phyloP scores from a whole-genome alignment of 2,113 vertebrate genomes.

The Rostratula benghalensis region DNA sequence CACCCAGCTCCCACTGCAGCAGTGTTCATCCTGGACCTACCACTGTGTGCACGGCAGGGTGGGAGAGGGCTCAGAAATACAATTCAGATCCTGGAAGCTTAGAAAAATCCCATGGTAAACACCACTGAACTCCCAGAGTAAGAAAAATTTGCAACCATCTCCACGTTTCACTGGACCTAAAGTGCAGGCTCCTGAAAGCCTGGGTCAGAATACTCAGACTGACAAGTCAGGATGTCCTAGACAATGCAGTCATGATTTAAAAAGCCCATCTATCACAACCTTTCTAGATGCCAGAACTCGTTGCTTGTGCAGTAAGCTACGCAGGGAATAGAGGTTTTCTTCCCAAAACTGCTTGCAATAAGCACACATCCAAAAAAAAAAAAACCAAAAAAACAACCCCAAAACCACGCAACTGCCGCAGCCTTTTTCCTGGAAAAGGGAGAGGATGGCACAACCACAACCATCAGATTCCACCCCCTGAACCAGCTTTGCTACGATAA shows the following conservation, averaged over 20 bases:
- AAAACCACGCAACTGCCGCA: not conserved
- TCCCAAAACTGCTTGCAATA: not conserved
- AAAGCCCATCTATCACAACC: not conserved
- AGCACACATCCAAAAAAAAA: fast-evolving
- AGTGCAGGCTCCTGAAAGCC: not conserved
- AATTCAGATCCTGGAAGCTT: not conserved
- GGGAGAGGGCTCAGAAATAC: not conserved
- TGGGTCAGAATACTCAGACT: not conserved
- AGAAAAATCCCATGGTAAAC: not conserved
- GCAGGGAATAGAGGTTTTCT: not conserved
- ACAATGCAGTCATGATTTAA: fast-evolving
- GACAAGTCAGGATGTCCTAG: not conserved
- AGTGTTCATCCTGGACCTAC: not conserved
- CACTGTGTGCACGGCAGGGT: not conserved
- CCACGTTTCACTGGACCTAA: not conserved
- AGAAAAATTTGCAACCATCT: not conserved
- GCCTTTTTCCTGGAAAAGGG: not conserved
- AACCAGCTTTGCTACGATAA: fast-evolving
- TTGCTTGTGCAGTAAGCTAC: not conserved
- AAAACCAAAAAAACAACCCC: too few relatives aligned
- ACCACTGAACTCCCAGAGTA: not conserved
- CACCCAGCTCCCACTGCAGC: not conserved
- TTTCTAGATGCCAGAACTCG: not conserved
- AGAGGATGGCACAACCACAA: not conserved
- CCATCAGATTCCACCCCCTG: not conserved